These are phyloP conservation scores for Trichonephila inaurata DNA, from an alignment of 1,140 invertebrate genomes.

Conservation along the genomic window DNA sequence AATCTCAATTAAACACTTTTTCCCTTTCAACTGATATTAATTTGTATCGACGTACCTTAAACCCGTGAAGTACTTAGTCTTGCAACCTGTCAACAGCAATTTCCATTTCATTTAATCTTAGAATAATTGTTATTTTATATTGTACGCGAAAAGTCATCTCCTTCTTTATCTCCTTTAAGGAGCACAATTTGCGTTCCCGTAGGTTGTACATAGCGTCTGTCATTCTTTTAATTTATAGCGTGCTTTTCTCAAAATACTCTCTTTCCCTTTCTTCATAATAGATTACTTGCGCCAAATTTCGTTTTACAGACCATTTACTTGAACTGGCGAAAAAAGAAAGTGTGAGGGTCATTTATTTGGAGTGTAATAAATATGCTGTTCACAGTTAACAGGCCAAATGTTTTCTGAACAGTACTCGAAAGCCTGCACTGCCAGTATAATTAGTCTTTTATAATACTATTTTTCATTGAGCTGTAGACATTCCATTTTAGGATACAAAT, in stretches of 20 bases:
- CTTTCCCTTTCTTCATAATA: constrained; percentile 43
- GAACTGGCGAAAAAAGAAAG: constrained; percentile 59
- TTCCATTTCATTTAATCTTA: constrained; percentile 54
- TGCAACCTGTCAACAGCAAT: constrained; percentile 37
- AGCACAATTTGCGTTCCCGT: constrained; percentile 6
- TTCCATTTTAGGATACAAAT: constrained; percentile 38
- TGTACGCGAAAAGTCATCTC: constrained; percentile 4
- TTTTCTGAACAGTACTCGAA: constrained; percentile 51
- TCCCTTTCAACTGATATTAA: constrained; percentile 1
- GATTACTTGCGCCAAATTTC: constrained; percentile 63
- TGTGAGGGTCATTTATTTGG: constrained; percentile 60
- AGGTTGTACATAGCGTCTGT: not conserved
- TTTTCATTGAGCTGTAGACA: constrained; percentile 56
- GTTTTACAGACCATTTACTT: constrained; percentile 69
- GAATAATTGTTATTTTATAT: constrained; percentile 49
- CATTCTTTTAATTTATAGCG: constrained; percentile 48
- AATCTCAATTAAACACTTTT: not conserved
- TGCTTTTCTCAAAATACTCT: constrained; percentile 60
- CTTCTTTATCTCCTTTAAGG: constrained; percentile 26
- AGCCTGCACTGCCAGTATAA: constrained; percentile 59
- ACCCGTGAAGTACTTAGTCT: constrained; percentile 16
- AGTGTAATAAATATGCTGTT: constrained; percentile 68
- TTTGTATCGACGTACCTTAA: constrained; percentile 31
- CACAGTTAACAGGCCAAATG: constrained; percentile 54
- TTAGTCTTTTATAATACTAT: constrained; percentile 72